Evolutionary conservation across 2,888 invertebrate genomes (phyloP).

Genomic region (Eupithecia insigniata): DNA sequence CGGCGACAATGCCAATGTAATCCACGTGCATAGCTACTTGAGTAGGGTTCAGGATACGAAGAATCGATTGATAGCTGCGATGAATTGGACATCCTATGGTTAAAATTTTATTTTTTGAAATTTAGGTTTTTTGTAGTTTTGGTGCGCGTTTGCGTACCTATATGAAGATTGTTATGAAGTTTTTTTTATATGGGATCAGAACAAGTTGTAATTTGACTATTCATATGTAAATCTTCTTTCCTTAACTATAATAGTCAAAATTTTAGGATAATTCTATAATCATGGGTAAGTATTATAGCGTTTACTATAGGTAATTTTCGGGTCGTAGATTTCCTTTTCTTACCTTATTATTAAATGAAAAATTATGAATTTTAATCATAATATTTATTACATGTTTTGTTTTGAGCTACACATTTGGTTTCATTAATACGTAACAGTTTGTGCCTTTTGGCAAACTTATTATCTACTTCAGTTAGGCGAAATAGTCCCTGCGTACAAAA

Average conservation of each 20-base stretch:
- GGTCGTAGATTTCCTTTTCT: not conserved
- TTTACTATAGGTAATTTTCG: not conserved
- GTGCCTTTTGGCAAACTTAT: constrained; percentile 62
- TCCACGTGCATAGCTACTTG: constrained; percentile 72
- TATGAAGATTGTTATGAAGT: not conserved
- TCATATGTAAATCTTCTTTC: not conserved
- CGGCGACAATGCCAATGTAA: constrained; percentile 59
- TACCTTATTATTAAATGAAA: constrained; percentile 19
- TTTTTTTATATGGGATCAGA: not conserved
- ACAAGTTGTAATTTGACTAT: not conserved
- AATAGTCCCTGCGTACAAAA: not conserved
- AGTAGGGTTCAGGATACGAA: constrained; percentile 56
- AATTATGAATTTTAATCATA: constrained; percentile 44
- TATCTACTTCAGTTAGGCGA: constrained; percentile 60
- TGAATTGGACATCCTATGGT: constrained; percentile 63
- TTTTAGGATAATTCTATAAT: not conserved
- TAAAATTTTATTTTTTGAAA: constrained; percentile 28
- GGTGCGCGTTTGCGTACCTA: not conserved
- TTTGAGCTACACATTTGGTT: constrained; percentile 77
- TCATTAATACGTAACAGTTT: constrained; percentile 58
- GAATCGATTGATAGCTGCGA: constrained; percentile 59
- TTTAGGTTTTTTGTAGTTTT: not conserved
- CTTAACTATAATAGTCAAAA: not conserved
- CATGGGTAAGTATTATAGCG: not conserved
- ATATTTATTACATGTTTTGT: constrained; percentile 60